These are phyloP conservation scores for Lasioglossum figueresi DNA, from an alignment of 2,888 invertebrate species.

Conservation along the genomic window DNA sequence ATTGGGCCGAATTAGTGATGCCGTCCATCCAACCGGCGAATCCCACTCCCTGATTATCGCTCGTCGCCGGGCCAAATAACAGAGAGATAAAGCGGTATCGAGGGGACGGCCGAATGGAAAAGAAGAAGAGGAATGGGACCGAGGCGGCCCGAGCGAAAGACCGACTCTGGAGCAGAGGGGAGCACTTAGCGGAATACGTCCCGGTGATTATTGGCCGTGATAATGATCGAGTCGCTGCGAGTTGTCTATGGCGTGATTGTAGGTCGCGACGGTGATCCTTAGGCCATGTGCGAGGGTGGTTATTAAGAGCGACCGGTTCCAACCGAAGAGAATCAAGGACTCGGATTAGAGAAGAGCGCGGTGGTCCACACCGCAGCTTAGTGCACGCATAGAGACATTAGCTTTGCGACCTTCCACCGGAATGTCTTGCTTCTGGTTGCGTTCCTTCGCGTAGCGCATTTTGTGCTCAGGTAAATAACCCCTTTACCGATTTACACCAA, in stretches of 20 bases:
- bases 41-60: conserved; percentile 68
- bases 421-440: not conserved
- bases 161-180: conserved; percentile 68
- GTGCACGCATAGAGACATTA: not conserved
- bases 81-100: conserved; percentile 62
- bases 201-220: conserved; percentile 83
- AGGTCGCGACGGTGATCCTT: conserved; percentile 79
- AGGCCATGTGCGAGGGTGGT: conserved; percentile 82
- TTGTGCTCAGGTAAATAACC: not conserved
- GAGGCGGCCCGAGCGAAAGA: conserved; percentile 23
- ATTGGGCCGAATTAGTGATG: conserved; percentile 81
- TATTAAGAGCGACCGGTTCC: conserved; percentile 81
- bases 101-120: conserved; percentile 49
- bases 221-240: conserved; percentile 82
- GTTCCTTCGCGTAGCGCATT: not conserved
- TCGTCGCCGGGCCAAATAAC: conserved; percentile 68
- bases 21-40: conserved; percentile 64
- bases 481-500: not conserved
- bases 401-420: not conserved
- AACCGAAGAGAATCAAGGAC: conserved; percentile 65
- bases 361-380: not conserved
- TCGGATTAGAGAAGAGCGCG: conserved; percentile 34
- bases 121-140: conserved; percentile 35
- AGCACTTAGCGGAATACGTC: conserved; percentile 82
- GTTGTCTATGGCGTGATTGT: conserved; percentile 82